Evolutionary conservation across 1,140 invertebrate genomes (phyloP), one percentile per base, ranked within the genome.

Genomic region (Formica exsecta): DNA sequence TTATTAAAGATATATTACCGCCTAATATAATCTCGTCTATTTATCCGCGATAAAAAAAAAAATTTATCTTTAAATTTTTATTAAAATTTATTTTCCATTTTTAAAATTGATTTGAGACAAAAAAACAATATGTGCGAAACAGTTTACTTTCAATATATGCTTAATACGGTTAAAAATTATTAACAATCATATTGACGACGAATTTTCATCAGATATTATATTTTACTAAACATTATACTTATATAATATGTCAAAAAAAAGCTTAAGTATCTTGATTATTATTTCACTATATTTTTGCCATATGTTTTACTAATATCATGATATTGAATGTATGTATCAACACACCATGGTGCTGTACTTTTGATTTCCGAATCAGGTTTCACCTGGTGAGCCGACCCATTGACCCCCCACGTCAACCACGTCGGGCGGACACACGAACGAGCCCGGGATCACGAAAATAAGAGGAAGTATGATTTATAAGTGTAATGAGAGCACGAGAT

Each of bases 391-490:
- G 81, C 79, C 64, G 91, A 93, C 89, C 92, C 71, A 80, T 71
- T 93, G 90, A 93, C 92, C 92, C 80, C 81, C 70, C 91, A 91
- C 92, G 91, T 93, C 88, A 92, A 92, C 70, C 87, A 77, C 85
- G 51, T 87, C 84, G 70, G 48, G 44, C 51, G 32, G 9, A 51
- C 51, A 19, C 44, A 79, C 85, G 38, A 57, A 57, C 41, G n/a
- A 41, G 61, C 62, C 68, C 51, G 79, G 76, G 89, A 88, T 91
- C 87, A 85, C 64, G 86, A 93, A 93, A 93, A 92, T 90, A 92
- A 93, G 89, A 90, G 90, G 86, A 86, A 75, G 80, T 87, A 90
- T 93, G 93, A 94, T 93, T 94, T 93, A 93, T 94, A 93, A 88
- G 92, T 86, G 92, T 94, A 94, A 95, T 93, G 89, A 89, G 91